Base-by-base conservation (phyloP, 2,888 invertebrate genomes). In the Phorcus lineatus region DNA sequence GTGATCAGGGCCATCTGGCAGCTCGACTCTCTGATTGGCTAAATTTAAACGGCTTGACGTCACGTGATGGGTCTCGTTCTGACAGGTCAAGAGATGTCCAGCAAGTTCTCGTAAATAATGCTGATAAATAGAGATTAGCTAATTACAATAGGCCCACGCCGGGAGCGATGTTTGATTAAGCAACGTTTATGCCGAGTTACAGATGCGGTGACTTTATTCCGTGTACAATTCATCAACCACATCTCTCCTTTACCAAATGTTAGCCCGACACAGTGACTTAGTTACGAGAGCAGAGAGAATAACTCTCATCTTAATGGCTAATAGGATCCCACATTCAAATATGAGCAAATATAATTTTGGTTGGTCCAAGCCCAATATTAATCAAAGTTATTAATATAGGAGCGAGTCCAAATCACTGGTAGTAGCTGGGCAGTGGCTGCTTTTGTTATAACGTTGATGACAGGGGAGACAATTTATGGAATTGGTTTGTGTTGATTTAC, bases 121-220 rank as follows among this genome's bases (percentile, higher is more conserved):
- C 19, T 70, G 70, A 70, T 70, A 70, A 70, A 70, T 70, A 70
- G 70, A 19, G 70, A 70, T 70, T 70, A 70, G 70, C 70, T 70
- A 70, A 70, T 70, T 36, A 70, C 36, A 36, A 36, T 13, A 70
- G 70, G 28, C 70, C 31, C 36, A 19, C 36, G n/a, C 11, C 70
- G 19, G 36, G 40, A 36, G 19, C 36, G 28, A 16, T 70, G 70
- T 70, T 70, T 70, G 70, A 70, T 70, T 70, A 70, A 36, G 40
- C 31, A 40, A 31, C 31, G 70, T 70, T 70, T 70, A 70, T 31
- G 70, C 40, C 36, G 36, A 40, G 31, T 36, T 70, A 36, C 70
- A 70, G 70, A 70, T 70, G 70, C 40, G 70, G 31, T 70, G 28
- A 17, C 36, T 70, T 70, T 70, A 36, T 24, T 36, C 31, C 28